phyloP scores from a whole-genome alignment of 2,113 vertebrate genomes.

The Sclerurus mexicanus region DNA sequence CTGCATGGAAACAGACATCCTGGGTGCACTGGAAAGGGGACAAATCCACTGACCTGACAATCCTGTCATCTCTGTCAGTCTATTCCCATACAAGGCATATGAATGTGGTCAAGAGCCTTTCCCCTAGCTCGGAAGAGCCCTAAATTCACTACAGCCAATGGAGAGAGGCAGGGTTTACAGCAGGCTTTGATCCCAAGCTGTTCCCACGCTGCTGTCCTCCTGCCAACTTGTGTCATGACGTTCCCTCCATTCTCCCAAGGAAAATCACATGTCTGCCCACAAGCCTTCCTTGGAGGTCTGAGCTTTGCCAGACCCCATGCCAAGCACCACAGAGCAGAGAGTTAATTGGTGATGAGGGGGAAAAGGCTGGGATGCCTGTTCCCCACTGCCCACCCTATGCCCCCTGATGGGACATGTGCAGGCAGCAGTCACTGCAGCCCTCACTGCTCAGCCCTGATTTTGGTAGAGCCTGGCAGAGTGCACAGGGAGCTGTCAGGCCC shows the following conservation, averaged over 20 bases:
- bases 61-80: neutral
- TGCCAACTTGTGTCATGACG: neutral
- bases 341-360: neutral
- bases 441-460: neutral
- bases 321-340: neutral
- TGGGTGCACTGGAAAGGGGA: neutral
- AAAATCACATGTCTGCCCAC: neutral
- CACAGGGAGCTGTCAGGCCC: neutral
- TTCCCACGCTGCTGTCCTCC: neutral
- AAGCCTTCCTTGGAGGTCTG: neutral
- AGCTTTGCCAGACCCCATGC: neutral
- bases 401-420: fast-evolving
- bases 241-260: neutral
- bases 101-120: neutral
- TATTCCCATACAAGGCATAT: neutral
- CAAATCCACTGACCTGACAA: fast-evolving
- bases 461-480: neutral
- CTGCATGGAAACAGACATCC: neutral
- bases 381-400: fast-evolving
- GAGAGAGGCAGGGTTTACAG: neutral
- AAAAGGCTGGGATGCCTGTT: neutral
- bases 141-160: neutral
- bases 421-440: neutral
- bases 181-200: neutral
- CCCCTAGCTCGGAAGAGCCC: fast-evolving